Percentiles rank a stretch among this genome's conserved stretches.
Evolutionary conservation across 2,888 invertebrate species (phyloP).

Genomic region (Apamea crenata): DNA sequence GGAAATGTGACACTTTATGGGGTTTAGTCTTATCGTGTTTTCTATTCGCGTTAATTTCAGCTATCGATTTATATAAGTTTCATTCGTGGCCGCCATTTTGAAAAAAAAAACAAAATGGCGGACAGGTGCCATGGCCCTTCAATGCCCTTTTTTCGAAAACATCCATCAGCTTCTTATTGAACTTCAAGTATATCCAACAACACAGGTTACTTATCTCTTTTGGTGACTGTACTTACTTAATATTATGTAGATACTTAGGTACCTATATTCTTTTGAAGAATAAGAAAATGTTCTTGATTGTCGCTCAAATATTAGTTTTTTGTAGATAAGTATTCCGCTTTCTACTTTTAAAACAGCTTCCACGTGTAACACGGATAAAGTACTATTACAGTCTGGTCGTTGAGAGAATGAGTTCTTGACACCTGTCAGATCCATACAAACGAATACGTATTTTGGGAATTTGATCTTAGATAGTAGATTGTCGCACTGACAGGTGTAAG

Average conservation of each 20-base stretch:
- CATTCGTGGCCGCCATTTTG: too few relatives aligned
- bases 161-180: not conserved
- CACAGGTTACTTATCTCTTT: not conserved
- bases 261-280: slow-evolving; percentile 12
- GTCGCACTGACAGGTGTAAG: not conserved
- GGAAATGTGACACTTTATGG: too few relatives aligned
- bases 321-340: not conserved
- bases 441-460: not conserved
- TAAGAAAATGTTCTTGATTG: not conserved
- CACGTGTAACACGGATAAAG: not conserved
- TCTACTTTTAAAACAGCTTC: not conserved
- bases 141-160: not conserved
- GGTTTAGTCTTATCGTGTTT: too few relatives aligned
- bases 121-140: not conserved
- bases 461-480: not conserved
- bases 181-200: too few relatives aligned
- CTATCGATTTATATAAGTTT: not conserved
- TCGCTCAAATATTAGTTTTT: not conserved
- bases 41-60: not conserved
- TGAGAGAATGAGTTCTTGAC: accelerated
- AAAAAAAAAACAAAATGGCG: too few relatives aligned
- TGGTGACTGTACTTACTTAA: not conserved
- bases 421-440: not conserved
- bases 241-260: not conserved
- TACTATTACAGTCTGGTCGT: not conserved